phyloP scores from a whole-genome alignment of 1,140 invertebrate species.

The Macrocentrus cingulum region DNA sequence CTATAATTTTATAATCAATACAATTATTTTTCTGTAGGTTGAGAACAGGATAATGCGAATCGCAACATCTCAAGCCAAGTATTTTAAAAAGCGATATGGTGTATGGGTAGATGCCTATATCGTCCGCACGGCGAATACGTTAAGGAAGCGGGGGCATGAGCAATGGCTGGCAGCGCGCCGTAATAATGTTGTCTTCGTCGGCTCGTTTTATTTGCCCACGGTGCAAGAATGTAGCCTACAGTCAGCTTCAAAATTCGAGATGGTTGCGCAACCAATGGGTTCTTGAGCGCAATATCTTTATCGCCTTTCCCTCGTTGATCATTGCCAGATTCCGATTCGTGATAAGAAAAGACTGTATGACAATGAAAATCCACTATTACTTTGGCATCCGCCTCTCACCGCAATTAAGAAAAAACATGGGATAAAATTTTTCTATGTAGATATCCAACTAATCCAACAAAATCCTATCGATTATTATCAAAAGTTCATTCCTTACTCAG shows the following conservation, averaged over 20 bases:
- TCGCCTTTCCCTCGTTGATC: not conserved
- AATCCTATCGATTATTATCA: no score
- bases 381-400: no score
- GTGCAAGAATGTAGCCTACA: conserved; percentile 60
- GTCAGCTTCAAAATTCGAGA: conserved; percentile 54
- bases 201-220: conserved; percentile 56
- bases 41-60: no score
- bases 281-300: conserved; percentile 13
- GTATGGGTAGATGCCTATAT: conserved; percentile 21
- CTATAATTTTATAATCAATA: conserved; percentile 40
- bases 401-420: no score
- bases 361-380: no score
- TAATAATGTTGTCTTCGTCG: conserved; percentile 60
- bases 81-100: conserved; percentile 1
- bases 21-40: conserved; percentile 48
- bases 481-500: no score
- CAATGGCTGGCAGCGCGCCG: conserved; percentile 55
- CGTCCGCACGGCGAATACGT: conserved; percentile 39
- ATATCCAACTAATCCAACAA: no score
- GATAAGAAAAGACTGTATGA: not conserved
- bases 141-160: conserved; percentile 55
- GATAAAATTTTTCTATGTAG: no score
- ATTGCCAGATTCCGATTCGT: not conserved
- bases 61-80: not conserved
- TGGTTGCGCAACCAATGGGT: conserved; percentile 50